phyloP scores from a whole-genome alignment of 2,797 vertebrate species.

The Hemitrygon akajei region DNA sequence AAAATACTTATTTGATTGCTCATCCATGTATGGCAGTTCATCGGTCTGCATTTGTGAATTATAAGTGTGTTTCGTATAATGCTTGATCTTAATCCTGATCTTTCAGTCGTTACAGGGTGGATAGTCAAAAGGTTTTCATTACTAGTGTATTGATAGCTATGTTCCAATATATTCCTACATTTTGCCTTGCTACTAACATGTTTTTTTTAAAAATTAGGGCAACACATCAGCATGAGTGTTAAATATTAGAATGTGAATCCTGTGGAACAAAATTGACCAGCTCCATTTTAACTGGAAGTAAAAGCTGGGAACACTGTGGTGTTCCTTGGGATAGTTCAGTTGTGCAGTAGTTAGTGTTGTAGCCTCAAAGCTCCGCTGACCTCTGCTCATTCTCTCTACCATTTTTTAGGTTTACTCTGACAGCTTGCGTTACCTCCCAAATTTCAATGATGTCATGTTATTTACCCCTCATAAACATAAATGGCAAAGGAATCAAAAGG shows the following conservation, averaged over 20 bases:
- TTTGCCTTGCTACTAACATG: no score
- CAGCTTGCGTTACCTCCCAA: no score
- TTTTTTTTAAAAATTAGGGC: background rate
- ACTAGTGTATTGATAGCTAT: background rate
- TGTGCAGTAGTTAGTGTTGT: no score
- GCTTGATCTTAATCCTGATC: background rate
- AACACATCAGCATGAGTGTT: background rate
- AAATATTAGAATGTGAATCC: background rate
- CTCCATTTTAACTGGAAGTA: background rate
- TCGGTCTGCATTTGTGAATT: background rate
- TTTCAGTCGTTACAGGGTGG: background rate
- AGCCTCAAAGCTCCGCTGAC: no score
- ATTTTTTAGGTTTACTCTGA: no score
- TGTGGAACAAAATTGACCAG: background rate
- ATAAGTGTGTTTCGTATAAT: background rate
- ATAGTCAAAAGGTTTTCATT: background rate
- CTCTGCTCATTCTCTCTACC: no score
- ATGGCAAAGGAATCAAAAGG: no score
- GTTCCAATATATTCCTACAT: background rate
- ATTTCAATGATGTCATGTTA: no score
- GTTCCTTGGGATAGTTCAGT: no score
- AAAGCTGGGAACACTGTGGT: no score
- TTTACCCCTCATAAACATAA: no score
- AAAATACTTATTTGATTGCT: background rate
- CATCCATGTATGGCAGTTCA: background rate